Percentiles rank a stretch among this genome's conserved stretches.
Conservation (phyloP, 2,113 vertebrate genomes). For the Prolemur simus region DNA sequence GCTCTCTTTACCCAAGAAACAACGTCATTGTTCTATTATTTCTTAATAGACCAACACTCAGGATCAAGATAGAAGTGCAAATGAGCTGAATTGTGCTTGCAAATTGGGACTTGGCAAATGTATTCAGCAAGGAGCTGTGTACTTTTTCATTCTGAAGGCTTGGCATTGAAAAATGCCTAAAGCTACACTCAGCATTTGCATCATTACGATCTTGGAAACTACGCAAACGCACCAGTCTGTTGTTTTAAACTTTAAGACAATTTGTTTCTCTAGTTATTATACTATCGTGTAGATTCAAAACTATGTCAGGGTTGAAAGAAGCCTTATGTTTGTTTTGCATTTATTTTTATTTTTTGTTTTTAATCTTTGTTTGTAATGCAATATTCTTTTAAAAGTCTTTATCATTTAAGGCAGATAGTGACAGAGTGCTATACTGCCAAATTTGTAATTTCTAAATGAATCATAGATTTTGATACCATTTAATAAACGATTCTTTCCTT, state of each 20-base stretch:
- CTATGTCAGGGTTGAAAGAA: background rate
- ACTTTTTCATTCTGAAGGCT: conserved; percentile 19
- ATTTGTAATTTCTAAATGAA: background rate
- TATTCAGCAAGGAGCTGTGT: background rate
- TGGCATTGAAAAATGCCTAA: background rate
- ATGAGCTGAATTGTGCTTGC: conserved; percentile 34
- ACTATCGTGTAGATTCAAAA: background rate
- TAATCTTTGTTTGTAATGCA: background rate
- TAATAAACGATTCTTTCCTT: background rate
- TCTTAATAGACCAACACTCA: background rate
- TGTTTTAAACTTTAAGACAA: background rate
- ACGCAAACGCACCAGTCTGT: background rate
- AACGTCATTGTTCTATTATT: conserved; percentile 25
- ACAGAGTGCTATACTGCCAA: background rate
- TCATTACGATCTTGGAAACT: background rate
- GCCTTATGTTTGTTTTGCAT: background rate
- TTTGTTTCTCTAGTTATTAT: background rate
- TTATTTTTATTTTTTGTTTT: background rate
- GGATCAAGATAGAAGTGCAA: conserved; percentile 35
- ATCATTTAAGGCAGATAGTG: background rate
- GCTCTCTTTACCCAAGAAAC: background rate
- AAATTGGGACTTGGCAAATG: conserved; percentile 61
- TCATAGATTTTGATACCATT: background rate
- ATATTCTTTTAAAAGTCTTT: background rate
- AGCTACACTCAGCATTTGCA: background rate